A percentile compares a stretch with the other conserved stretches of the same genome.
Conservation (phyloP, 2,888 invertebrate species). For the Leuctra nigra region DNA sequence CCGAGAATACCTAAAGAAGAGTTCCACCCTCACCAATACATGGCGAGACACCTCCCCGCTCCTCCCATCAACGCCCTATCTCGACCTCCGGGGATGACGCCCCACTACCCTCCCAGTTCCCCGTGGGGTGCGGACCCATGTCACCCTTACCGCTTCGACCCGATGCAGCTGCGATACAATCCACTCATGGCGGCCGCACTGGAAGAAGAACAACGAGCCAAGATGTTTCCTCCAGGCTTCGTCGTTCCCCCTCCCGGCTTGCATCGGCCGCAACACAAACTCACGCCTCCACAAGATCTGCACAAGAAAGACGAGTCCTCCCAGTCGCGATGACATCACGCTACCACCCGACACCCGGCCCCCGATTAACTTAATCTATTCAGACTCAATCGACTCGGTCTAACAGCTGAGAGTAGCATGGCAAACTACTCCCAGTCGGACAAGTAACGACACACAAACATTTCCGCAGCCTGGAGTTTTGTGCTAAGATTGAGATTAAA, state of each 20-base stretch:
- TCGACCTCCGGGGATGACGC: slow-evolving; percentile 42
- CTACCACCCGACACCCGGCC: neutral
- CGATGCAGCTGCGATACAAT: slow-evolving; percentile 63
- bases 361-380: too few species aligned
- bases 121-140: slow-evolving; percentile 32
- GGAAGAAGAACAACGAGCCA: slow-evolving; percentile 58
- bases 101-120: slow-evolving; percentile 38
- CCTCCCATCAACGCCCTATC: slow-evolving; percentile 41
- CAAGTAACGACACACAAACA: too few species aligned
- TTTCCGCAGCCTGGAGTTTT: too few species aligned
- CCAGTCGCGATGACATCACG: slow-evolving; percentile 27
- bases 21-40: slow-evolving; percentile 39
- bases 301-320: slow-evolving; percentile 29
- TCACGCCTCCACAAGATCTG: slow-evolving; percentile 25
- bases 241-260: slow-evolving; percentile 45
- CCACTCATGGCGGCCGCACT: slow-evolving; percentile 67
- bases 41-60: slow-evolving; percentile 22
- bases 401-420: too few species aligned
- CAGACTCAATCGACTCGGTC: too few species aligned
- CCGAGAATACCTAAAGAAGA: slow-evolving; percentile 40
- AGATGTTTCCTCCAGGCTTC: slow-evolving; percentile 54
- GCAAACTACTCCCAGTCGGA: too few species aligned
- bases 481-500: too few species aligned
- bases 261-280: slow-evolving; percentile 44
- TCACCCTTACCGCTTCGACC: slow-evolving; percentile 65